These are phyloP conservation scores for Athalia rosae DNA, from an alignment of 2,888 invertebrate species.

Conservation along the genomic window DNA sequence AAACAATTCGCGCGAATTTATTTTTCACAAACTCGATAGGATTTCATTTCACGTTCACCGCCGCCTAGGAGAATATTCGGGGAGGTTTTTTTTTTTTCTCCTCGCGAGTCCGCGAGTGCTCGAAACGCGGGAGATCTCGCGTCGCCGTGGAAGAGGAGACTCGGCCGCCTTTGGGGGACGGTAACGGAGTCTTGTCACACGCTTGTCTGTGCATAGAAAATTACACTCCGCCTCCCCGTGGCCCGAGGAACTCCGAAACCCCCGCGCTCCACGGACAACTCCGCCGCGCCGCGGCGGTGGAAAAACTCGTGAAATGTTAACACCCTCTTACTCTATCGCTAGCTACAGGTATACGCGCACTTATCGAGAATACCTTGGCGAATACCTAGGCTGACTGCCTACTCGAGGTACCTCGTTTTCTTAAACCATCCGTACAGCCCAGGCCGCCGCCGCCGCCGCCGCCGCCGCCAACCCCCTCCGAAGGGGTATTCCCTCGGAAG, in stretches of 20 bases:
- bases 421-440: slow-evolving; percentile 35
- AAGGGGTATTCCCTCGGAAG: slow-evolving; percentile 50
- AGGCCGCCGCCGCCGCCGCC: too few species aligned
- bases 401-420: slow-evolving; percentile 5
- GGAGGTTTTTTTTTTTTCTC: too few species aligned
- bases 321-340: slow-evolving; percentile 46
- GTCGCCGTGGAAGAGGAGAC: slow-evolving; percentile 53
- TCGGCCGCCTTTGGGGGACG: slow-evolving; percentile 57
- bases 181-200: slow-evolving; percentile 70
- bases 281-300: not conserved
- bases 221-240: slow-evolving; percentile 52
- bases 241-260: not conserved
- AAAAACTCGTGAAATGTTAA: slow-evolving; percentile 67
- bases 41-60: too few species aligned
- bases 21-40: too few species aligned
- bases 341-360: slow-evolving; percentile 18
- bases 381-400: slow-evolving; percentile 25
- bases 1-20: not conserved
- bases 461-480: slow-evolving; percentile 40
- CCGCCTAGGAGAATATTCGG: too few species aligned
- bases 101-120: too few species aligned
- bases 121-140: slow-evolving; percentile 53
- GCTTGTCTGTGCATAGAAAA: slow-evolving; percentile 69
- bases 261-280: not conserved
- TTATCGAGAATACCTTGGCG: slow-evolving; percentile 39